Evolutionary conservation across 2,113 vertebrate species (phyloP), one percentile per base, ranked within the genome.

Genomic region (Corythoichthys haematopterus): DNA sequence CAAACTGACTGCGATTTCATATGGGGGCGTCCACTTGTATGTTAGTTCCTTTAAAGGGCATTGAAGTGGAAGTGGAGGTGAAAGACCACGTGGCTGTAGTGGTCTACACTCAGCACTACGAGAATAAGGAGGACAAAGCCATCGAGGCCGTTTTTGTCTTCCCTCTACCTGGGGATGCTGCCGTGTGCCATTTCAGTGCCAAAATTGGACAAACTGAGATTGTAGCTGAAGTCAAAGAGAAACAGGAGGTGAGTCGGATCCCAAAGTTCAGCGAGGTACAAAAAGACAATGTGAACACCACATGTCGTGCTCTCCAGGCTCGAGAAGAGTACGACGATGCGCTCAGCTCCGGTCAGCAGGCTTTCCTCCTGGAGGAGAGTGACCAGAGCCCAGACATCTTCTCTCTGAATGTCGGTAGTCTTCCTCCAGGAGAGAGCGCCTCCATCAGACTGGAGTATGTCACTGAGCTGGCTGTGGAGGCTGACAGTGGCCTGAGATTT

Each of bases 131-230:
- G 79, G 68, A 87, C 13, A 65, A 79, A 47, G 84, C 92, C 1
- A 14, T 95, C 48, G 93, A 94, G 80, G 87, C 87, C 1, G 61
- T 92, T 61, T 95, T 95, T 74, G 87, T 94, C 52, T 95, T 95
- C 74, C 94, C 93, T 66, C 76, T 95, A 85, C 92, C 94, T 55
- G 90, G 89, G 53, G 93, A 92, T 47, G 92, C 92, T 50, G 91
- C 94, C 13, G 85, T 94, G 33, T 92, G 92, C 71, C 88, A 89
- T 71, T 93, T 94, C 37, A 91, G 92, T 47, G 92, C 92, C 57
- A 66, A 80, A 61, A 83, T 94, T 20, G 90, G 92, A 76, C 88
- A 92, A 62, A 87, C 81, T 16, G 85, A 72, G 68, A 88, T 94
- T 61, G 86, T 91, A 43, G 93, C 92, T 4, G 85, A 93, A 70